Conservation (phyloP, 2,113 vertebrate genomes). For the Aegotheles bennettii region DNA sequence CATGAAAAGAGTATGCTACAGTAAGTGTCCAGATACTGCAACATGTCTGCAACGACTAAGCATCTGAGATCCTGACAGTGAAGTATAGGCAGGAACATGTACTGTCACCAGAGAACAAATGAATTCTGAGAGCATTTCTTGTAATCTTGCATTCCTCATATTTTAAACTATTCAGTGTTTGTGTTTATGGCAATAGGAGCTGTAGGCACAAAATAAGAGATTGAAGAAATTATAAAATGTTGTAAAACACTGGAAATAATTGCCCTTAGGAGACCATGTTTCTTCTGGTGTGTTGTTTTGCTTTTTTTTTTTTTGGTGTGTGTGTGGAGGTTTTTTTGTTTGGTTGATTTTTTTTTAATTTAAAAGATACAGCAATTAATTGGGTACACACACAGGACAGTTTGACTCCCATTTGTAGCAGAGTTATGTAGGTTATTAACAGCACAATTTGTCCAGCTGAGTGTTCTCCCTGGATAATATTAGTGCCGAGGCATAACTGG, state of each 20-base stretch:
- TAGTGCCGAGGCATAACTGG: neutral
- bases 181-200: neutral
- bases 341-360: neutral
- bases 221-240: neutral
- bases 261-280: neutral
- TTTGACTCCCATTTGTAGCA: neutral
- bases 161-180: neutral
- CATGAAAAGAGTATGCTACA: neutral
- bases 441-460: neutral
- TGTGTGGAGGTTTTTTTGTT: neutral
- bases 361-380: neutral
- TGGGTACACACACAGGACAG: neutral
- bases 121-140: neutral
- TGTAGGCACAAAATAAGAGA: neutral
- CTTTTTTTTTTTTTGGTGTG: rapidly evolving
- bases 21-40: neutral
- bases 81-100: neutral
- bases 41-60: neutral
- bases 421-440: neutral
- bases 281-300: neutral
- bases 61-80: neutral
- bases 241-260: neutral
- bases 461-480: neutral
- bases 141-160: neutral
- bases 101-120: neutral